Evolutionary conservation across 2,113 vertebrate species (phyloP).

Genomic region (Ceuthmochares aereus): DNA sequence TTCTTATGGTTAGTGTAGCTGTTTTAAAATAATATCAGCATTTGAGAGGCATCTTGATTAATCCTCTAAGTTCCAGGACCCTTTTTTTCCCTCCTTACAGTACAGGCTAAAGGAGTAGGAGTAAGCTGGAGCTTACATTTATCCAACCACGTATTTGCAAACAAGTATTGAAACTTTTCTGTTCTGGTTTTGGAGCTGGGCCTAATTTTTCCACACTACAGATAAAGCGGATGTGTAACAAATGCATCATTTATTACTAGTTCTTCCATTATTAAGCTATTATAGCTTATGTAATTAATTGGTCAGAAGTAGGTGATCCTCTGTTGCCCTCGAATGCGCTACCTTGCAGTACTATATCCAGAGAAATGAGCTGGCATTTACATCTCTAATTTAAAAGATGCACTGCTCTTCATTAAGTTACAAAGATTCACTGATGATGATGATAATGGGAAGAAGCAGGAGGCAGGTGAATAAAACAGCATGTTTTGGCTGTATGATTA

Average conservation of each 20-base stretch:
- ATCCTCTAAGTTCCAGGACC: neutral
- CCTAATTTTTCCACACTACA: neutral
- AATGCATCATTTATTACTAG: constrained; percentile 3
- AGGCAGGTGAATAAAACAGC: neutral
- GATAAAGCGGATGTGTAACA: neutral
- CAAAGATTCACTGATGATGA: neutral
- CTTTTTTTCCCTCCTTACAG: neutral
- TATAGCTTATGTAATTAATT: neutral
- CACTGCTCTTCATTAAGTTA: neutral
- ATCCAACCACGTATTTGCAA: neutral
- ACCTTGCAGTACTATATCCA: neutral
- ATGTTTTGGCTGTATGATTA: neutral
- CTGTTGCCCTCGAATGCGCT: neutral
- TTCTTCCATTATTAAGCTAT: neutral
- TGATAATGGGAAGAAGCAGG: neutral
- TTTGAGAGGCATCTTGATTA: neutral
- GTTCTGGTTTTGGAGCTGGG: constrained; percentile 2
- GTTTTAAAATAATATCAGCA: neutral
- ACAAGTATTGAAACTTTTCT: neutral
- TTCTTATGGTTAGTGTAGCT: neutral
- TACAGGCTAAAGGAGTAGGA: neutral
- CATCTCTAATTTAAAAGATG: neutral
- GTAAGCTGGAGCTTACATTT: neutral
- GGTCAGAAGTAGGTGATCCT: neutral
- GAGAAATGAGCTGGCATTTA: neutral